Evolutionary conservation across 2,113 vertebrate genomes (phyloP), one percentile per base, ranked within the genome.

Genomic region (Heliornis fulica): DNA sequence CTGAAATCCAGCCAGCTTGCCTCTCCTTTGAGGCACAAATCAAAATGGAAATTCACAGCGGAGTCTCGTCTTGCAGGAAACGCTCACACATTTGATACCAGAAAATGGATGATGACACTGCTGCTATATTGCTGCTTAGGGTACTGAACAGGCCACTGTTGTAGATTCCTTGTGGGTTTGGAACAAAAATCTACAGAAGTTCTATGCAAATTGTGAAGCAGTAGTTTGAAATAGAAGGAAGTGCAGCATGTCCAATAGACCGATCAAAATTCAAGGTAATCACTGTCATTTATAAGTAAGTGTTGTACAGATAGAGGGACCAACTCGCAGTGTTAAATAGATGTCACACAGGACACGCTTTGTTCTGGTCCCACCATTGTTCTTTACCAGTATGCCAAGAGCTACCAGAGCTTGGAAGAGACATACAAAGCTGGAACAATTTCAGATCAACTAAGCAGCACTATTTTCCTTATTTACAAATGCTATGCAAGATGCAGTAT

Each of bases 331-430:
- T 45, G 15, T 63, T 71, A 51, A 59, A 20, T 10, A 54, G 46
- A 18, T 19, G 8, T 43, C 66, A 23, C n/a, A 41, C 22, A 68
- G 34, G 40, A 8, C 11, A 21, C 0, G 0, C 40, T 80, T 82
- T 54, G 8, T 70, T 78, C 56, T 75, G 19, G 22, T 78, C 34
- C 15, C 32, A 46, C 18, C 11, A 2, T n/a, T 59, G 28, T 25
- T 84, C 46, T 77, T 31, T 2, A 70, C 57, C 38, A 26, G 25
- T 50, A 17, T 2, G 4, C 32, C 25, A 54, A 90, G 48, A 75
- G 29, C 18, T 81, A 15, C n/a, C 36, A n/a, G 46, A 45, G 26
- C 1, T 6, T 83, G 40, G 31, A 69, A 77, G 43, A 48, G 15
- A 43, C 40, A 16, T 8, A 68, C 38, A 40, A 56, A 80, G 40